Percentiles rank a stretch among this genome's conserved stretches.
phyloP scores from a whole-genome alignment of 2,888 invertebrate genomes.

The Cheilosia scutellata region DNA sequence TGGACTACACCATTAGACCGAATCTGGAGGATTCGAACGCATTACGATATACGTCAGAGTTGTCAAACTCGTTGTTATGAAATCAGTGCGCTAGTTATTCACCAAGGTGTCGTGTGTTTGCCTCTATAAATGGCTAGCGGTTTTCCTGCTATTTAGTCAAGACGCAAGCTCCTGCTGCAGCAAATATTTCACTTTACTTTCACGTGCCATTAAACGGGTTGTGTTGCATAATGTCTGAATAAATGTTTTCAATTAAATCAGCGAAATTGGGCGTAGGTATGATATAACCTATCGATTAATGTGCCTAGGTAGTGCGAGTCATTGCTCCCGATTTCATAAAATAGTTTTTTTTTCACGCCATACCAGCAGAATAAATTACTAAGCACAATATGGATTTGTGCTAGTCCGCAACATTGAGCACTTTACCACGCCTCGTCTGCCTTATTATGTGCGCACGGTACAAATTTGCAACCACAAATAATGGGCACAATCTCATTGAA shows the following conservation, averaged over 20 bases:
- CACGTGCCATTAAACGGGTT: constrained; percentile 59
- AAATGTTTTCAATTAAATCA: constrained; percentile 55
- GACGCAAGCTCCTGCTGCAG: constrained; percentile 37
- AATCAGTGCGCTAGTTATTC: constrained; percentile 68
- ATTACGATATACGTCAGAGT: constrained; percentile 37
- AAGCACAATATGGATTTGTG: constrained; percentile 17
- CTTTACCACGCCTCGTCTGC: constrained; percentile 60
- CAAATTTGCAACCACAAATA: constrained; percentile 44
- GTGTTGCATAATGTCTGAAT: constrained; percentile 56
- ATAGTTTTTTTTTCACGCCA: constrained; percentile 23
- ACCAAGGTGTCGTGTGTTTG: constrained; percentile 34
- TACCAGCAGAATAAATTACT: constrained; percentile 49
- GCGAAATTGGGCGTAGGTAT: constrained; percentile 58
- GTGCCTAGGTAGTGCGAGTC: constrained; percentile 19
- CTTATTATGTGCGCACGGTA: constrained; percentile 17
- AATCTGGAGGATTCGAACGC: constrained; percentile 60
- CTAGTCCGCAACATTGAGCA: constrained; percentile 19
- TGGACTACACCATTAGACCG: constrained; percentile 13
- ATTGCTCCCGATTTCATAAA: constrained; percentile 34
- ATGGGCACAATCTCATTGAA: constrained; percentile 56
- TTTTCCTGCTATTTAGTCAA: constrained; percentile 51
- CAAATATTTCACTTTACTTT: constrained; percentile 63
- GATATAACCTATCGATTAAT: constrained; percentile 44
- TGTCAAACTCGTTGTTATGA: constrained; percentile 68
- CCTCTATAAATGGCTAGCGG: constrained; percentile 10